Conservation (phyloP, 2,797 vertebrate species). For the Gephyroberyx darwinii region DNA sequence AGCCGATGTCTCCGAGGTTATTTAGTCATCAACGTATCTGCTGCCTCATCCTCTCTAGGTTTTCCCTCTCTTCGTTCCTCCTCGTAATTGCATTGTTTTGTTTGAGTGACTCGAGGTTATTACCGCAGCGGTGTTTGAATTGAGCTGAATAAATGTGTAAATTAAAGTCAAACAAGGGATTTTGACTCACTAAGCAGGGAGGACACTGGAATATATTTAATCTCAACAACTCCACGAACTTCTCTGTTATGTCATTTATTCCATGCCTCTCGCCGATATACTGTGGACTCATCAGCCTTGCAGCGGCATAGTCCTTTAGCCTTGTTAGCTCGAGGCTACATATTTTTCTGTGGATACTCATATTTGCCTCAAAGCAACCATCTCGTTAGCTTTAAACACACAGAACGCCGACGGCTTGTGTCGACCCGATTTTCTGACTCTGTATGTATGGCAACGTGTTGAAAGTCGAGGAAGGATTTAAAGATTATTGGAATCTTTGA, state of each 20-base stretch:
- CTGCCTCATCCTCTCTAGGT: neutral
- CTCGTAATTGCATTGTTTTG: neutral
- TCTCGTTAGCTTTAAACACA: neutral
- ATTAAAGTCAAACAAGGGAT: slow-evolving; percentile 11
- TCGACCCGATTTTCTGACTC: neutral
- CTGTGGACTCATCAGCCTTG: no score
- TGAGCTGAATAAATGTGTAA: neutral
- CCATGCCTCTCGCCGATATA: no score
- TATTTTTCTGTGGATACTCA: neutral
- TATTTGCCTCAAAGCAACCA: neutral
- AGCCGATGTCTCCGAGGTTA: slow-evolving; percentile 5
- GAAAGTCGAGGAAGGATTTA: no score
- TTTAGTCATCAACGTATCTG: neutral
- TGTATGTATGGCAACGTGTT: no score
- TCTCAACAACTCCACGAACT: neutral
- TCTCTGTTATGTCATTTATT: neutral
- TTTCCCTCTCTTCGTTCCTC: neutral
- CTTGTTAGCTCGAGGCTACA: neutral
- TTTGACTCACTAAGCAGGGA: neutral
- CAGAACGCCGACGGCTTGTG: neutral
- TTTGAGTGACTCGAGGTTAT: slow-evolving; percentile 14
- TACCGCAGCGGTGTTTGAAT: neutral
- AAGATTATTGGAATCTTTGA: neutral
- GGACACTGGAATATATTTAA: neutral
- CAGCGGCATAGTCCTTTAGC: neutral